A percentile compares a stretch with the other conserved stretches of the same genome.
Conservation (phyloP, 2,888 invertebrate genomes). For the Pteria penguin region DNA sequence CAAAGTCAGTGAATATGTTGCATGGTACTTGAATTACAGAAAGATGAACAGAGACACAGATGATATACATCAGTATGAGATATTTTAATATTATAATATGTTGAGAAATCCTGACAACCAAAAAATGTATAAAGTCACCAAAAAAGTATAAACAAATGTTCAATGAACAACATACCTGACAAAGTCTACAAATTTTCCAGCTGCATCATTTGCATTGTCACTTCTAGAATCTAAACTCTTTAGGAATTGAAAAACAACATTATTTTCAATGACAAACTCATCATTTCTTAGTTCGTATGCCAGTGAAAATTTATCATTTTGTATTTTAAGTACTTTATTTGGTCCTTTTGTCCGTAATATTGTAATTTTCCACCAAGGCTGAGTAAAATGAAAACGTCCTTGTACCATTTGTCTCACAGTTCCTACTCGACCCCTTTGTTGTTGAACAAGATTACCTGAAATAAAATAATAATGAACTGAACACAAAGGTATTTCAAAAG, state of each 20-base stretch:
- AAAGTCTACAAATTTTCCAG: slow-evolving; percentile 37
- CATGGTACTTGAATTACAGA: too few species aligned
- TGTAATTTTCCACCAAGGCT: slow-evolving; percentile 64
- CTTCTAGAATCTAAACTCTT: slow-evolving; percentile 35
- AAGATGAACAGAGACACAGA: too few species aligned
- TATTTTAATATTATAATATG: too few species aligned
- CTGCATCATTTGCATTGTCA: not conserved
- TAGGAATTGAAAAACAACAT: slow-evolving; percentile 57
- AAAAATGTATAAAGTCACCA: too few species aligned
- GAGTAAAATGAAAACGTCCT: slow-evolving; percentile 56
- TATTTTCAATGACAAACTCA: slow-evolving; percentile 41
- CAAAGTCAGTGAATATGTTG: too few species aligned
- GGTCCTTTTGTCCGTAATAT: slow-evolving; percentile 51
- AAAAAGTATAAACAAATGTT: not conserved
- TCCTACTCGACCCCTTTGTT: slow-evolving; percentile 20
- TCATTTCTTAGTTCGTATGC: slow-evolving; percentile 63
- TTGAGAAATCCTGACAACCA: too few species aligned
- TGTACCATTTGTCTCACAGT: slow-evolving; percentile 17
- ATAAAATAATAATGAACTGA: not conserved
- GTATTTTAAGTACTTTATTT: slow-evolving; percentile 37
- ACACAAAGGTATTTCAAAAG: too few species aligned
- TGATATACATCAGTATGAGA: too few species aligned
- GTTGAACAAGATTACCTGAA: slow-evolving; percentile 47
- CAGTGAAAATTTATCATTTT: slow-evolving; percentile 48
- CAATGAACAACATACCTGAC: slow-evolving; percentile 21